Percentiles rank a stretch among this genome's conserved stretches.
Evolutionary conservation across 2,113 vertebrate genomes (phyloP).

Genomic region (Calidris pygmaea): DNA sequence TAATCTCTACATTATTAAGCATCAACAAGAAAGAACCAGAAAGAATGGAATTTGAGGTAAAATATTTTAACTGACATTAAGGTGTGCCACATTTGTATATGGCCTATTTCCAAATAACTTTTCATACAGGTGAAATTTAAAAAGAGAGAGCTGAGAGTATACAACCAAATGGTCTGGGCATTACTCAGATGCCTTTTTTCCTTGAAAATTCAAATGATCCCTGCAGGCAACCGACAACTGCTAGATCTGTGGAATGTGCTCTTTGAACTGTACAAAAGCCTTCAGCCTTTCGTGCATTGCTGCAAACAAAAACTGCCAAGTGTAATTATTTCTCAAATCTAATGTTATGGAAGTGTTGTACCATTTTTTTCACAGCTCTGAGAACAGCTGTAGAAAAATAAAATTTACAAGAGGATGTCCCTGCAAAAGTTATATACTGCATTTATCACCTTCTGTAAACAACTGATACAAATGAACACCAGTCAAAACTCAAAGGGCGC

Average conservation of each 20-base stretch:
- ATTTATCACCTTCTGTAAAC: slow-evolving; percentile 33
- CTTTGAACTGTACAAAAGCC: slow-evolving; percentile 94
- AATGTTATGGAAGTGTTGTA: slow-evolving; percentile 82
- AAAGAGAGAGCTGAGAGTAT: not conserved
- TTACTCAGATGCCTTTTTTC: slow-evolving; percentile 64
- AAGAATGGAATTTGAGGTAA: not conserved
- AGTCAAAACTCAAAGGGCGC: slow-evolving; percentile 5
- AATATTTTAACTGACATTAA: not conserved
- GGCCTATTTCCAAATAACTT: slow-evolving; percentile 41
- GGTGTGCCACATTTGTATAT: not conserved
- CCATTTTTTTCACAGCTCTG: slow-evolving; percentile 46
- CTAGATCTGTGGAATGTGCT: slow-evolving; percentile 92
- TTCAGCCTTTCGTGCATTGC: slow-evolving; percentile 83
- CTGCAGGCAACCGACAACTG: slow-evolving; percentile 88
- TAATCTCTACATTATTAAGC: not conserved
- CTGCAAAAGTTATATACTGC: not conserved
- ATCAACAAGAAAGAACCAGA: not conserved
- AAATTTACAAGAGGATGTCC: slow-evolving; percentile 2
- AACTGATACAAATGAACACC: slow-evolving; percentile 14
- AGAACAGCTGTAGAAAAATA: slow-evolving; percentile 12
- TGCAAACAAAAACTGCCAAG: slow-evolving; percentile 95
- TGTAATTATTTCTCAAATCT: slow-evolving; percentile 88
- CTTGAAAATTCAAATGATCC: slow-evolving; percentile 87
- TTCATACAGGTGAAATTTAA: slow-evolving; percentile 47
- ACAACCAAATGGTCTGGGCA: slow-evolving; percentile 70